These are phyloP conservation scores for Eutrigla gurnardus DNA, from an alignment of 2,797 vertebrate genomes.

Conservation along the genomic window DNA sequence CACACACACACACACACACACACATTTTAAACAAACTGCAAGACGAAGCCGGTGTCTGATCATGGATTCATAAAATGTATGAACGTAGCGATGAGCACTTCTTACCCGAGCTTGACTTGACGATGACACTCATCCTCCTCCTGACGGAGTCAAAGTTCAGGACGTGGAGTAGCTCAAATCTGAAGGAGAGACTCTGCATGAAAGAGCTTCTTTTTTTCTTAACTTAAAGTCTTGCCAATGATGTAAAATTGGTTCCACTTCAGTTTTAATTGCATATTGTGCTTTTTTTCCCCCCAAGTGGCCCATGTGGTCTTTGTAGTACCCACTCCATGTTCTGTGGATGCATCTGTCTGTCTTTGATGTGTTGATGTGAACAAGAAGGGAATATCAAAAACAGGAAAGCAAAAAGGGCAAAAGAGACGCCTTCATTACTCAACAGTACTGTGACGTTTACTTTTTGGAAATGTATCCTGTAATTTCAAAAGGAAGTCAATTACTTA, in stretches of 20 bases:
- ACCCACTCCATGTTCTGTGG: neutral
- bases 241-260: neutral
- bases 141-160: constrained; percentile 97
- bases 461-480: neutral
- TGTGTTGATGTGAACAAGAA: neutral
- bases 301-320: neutral
- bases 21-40: constrained; percentile 8
- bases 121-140: constrained; percentile 97
- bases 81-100: neutral
- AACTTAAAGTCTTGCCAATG: neutral
- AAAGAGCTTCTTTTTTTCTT: neutral
- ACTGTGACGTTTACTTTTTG: neutral
- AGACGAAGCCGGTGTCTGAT: neutral
- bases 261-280: neutral
- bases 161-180: constrained; percentile 93
- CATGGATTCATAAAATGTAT: neutral
- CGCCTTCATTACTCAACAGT: neutral
- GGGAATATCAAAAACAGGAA: neutral
- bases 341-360: neutral
- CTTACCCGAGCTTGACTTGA: constrained; percentile 90
- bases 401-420: neutral
- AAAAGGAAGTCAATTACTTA: neutral
- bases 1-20: constrained; percentile 1
- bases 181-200: constrained; percentile 55
- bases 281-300: neutral